Base-by-base conservation (phyloP, 1,140 invertebrate genomes). In the Brachionus manjavacas region DNA sequence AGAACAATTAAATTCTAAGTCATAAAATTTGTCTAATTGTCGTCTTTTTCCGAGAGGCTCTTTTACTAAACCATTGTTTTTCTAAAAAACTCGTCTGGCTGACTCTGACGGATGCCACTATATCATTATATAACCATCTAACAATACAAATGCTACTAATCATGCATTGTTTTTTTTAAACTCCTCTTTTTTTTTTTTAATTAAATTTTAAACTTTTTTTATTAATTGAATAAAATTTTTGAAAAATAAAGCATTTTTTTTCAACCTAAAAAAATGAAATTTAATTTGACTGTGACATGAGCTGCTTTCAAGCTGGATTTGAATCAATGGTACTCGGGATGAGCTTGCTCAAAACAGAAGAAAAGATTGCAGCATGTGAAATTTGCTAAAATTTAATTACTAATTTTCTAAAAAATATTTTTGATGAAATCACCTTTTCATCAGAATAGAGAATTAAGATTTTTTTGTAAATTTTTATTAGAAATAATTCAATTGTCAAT, bases 61-160 rank as follows among this genome's bases (percentile, higher is more conserved):
- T 64, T 28, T 68, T 12, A 31, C 8, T 31, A 25, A 68, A 12
- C 14, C 8, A 68, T 68, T 68, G 64, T 68, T 68, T 68, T 68
- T 68, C 64, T 68, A 68, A 68, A 68, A 68, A 68, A 68, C 64
- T 68, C 31, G 64, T 35, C 8, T 68, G 23, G 25, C 31, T 68
- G 23, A 31, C 31, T 68, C 31, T 25, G 25, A 68, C 11, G 31
- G 23, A 31, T 20, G 31, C 23, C 23, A 68, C 31, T 68, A 25
- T 68, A 68, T 68, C 64, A 68, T 28, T 68, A 25, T 68, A 35
- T 25, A 68, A 68, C 64, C 64, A 68, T 68, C 64, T 68, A 68
- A 28, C 9, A 68, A 68, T 68, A 11, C n/a, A 68, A 28, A 68
- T 35, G 64, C 64, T 68, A 68, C 64, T 35, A 68, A 68, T 68